A percentile compares a stretch with the other conserved stretches of the same genome.
Conservation (phyloP, 2,113 vertebrate genomes). For the Microcebus ravelobensis region DNA sequence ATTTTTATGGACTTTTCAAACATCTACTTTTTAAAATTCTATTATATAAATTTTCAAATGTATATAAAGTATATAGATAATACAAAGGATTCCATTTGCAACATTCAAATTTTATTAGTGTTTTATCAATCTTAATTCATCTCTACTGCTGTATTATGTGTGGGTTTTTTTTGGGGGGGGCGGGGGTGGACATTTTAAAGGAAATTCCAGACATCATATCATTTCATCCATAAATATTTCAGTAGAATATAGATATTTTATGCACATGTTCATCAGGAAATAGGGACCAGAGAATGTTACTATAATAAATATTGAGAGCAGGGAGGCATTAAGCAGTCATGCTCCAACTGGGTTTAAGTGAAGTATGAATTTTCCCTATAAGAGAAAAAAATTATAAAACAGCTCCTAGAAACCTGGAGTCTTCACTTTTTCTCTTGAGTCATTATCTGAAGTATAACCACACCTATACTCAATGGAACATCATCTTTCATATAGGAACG, state of each 20-base stretch:
- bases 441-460: not conserved
- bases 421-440: not conserved
- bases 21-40: slow-evolving; percentile 32
- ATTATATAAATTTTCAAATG: not conserved
- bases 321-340: not conserved
- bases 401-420: not conserved
- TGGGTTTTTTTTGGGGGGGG: not conserved
- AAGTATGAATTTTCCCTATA: slow-evolving; percentile 40
- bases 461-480: not conserved
- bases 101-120: slow-evolving; percentile 5
- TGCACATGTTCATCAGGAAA: slow-evolving; percentile 69
- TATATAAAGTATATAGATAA: not conserved
- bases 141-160: not conserved
- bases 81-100: not conserved
- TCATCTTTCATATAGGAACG: not conserved
- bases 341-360: slow-evolving; percentile 1
- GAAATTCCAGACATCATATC: slow-evolving; percentile 9
- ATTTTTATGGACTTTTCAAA: slow-evolving; percentile 4
- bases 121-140: not conserved
- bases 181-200: not conserved
- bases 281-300: slow-evolving; percentile 19
- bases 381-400: not conserved
- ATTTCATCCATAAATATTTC: slow-evolving; percentile 28
- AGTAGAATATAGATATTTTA: slow-evolving; percentile 47
- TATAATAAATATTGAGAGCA: slow-evolving; percentile 52